Base-by-base conservation (phyloP, 2,888 invertebrate genomes). In the Calliscelio sp. region DNA sequence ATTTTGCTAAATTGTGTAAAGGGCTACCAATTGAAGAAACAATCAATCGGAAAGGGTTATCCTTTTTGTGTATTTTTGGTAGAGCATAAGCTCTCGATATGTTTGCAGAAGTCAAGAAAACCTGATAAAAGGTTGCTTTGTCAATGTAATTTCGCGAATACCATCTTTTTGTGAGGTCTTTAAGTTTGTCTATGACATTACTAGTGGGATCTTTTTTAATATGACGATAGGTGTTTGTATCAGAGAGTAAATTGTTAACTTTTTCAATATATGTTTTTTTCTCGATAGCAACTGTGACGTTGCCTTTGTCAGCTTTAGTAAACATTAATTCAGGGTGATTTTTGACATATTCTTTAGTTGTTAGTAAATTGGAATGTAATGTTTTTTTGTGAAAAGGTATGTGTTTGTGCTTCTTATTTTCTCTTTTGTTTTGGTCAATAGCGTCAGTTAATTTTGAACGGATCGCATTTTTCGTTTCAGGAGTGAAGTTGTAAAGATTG, bases 21-120 rank as follows among this genome's bases (percentile, higher is more conserved):
- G 55, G 55, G 11, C 28, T 55, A n/a, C 55, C 55, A 20, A 55
- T 55, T 25, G 28, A n/a, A 8, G 16, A 28, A 28, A 55, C 14
- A 22, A 51, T 32, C 1, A 57, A 16, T 18, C 59, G 20, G 18
- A 22, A 59, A n/a, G 59, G 59, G 20, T 35, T 20, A 28, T 65
- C 16, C n/a, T 10, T 18, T 65, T 65, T 65, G 7, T 65, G 63
- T 32, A 65, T 32, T 46, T 65, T 65, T 11, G 63, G 63, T 18
- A 65, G 18, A 11, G 28, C 63, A 28, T 65, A 65, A 11, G 25
- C 25, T 28, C 28, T n/a, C 5, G 63, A 10, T 4, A 65, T 5
- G 14, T 46, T 65, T 11, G 63, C 46, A 1, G 63, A 46, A 14
- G 63, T 65, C 0, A 46, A 2, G 24, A 28, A 65, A 4, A 65